A percentile compares a stretch with the other conserved stretches of the same genome.
These are phyloP conservation scores for Polypedilum pembai DNA, from an alignment of 1,140 invertebrate genomes.

Conservation along the genomic window DNA sequence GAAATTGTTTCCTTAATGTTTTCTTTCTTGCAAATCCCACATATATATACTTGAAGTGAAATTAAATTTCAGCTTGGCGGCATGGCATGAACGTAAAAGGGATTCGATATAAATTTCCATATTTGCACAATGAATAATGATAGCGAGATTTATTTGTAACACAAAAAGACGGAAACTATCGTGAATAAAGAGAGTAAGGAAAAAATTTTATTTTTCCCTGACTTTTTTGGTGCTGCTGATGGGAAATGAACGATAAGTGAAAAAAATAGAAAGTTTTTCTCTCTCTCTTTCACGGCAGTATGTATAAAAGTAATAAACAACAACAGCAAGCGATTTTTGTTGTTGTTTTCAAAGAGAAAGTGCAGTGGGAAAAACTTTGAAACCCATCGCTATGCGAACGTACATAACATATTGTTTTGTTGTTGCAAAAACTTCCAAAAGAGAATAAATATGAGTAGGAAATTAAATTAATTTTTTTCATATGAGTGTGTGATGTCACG, in stretches of 20 bases:
- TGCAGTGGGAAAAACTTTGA: neutral
- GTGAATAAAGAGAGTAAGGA: too few relatives aligned
- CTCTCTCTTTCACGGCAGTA: neutral
- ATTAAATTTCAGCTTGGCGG: too few relatives aligned
- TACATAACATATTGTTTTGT: neutral
- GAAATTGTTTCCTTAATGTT: too few relatives aligned
- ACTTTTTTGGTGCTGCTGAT: neutral
- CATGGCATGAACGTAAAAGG: too few relatives aligned
- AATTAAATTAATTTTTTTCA: slow-evolving; percentile 7
- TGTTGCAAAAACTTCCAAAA: neutral
- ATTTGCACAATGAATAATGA: too few relatives aligned
- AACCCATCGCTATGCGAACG: neutral
- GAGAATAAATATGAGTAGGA: neutral
- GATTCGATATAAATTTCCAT: too few relatives aligned
- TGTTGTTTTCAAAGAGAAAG: slow-evolving; percentile 17
- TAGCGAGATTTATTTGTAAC: too few relatives aligned
- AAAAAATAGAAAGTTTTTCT: slow-evolving; percentile 11
- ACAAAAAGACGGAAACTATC: too few relatives aligned
- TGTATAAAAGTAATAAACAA: neutral
- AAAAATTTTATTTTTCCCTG: too few relatives aligned
- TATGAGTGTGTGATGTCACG: slow-evolving; percentile 10
- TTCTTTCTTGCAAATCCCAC: too few relatives aligned
- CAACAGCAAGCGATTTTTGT: neutral
- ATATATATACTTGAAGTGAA: too few relatives aligned
- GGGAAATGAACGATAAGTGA: slow-evolving; percentile 9